These are phyloP conservation scores for Balaeniceps rex DNA, from an alignment of 2,113 vertebrate genomes.

Conservation along the genomic window DNA sequence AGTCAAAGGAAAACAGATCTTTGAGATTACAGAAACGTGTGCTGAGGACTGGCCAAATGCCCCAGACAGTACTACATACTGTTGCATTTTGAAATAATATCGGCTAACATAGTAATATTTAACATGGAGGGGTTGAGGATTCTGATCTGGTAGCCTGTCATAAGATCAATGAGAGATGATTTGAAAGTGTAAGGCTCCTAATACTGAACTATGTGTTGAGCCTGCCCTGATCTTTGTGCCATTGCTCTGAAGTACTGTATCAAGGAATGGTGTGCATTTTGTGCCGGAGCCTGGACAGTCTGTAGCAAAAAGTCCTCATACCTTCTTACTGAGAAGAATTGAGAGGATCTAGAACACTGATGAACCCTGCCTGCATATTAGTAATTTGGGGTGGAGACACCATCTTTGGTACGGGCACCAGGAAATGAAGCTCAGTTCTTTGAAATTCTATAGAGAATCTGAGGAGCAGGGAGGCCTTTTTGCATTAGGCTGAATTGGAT, in stretches of 20 bases:
- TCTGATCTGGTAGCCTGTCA: not conserved
- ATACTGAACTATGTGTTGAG: not conserved
- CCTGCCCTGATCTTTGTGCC: not conserved
- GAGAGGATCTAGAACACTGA: not conserved
- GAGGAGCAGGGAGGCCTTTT: not conserved
- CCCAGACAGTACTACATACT: not conserved
- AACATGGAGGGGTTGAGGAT: not conserved
- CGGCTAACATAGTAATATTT: not conserved
- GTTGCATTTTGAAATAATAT: not conserved
- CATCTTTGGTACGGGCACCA: not conserved
- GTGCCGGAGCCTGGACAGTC: not conserved
- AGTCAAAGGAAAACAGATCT: not conserved
- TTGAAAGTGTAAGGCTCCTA: not conserved
- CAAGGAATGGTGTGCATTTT: not conserved
- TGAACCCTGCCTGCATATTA: not conserved
- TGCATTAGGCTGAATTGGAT: not conserved
- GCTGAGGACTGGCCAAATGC: not conserved
- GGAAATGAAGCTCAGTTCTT: not conserved
- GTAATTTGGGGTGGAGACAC: not conserved
- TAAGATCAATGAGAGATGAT: not conserved
- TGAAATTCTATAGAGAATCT: not conserved
- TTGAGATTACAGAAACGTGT: not conserved
- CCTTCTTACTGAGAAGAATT: not conserved
- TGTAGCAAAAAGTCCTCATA: fast-evolving
- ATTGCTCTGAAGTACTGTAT: not conserved